A percentile compares a stretch with the other conserved stretches of the same genome.
Conservation (phyloP, 2,888 invertebrate species). For the Elysia crispata region DNA sequence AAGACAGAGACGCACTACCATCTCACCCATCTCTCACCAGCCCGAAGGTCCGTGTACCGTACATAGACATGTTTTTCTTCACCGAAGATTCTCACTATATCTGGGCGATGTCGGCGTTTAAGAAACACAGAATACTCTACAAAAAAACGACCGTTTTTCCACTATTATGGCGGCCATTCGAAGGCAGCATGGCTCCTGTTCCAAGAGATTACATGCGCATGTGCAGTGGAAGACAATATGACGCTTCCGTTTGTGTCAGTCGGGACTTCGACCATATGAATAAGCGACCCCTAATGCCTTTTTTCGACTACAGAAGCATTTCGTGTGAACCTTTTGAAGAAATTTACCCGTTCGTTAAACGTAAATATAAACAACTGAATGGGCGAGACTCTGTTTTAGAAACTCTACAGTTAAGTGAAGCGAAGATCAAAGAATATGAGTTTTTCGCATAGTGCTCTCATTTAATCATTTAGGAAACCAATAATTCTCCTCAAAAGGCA, state of each 20-base stretch:
- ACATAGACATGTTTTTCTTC: conserved; percentile 47
- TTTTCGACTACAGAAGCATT: conserved; percentile 34
- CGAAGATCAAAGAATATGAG: too few relatives aligned
- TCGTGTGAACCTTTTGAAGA: conserved; percentile 32
- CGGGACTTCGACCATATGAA: conserved; percentile 42
- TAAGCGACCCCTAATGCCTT: conserved; percentile 37
- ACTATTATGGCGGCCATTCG: conserved; percentile 30
- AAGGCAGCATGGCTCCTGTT: conserved; percentile 31
- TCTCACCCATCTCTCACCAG: too few relatives aligned
- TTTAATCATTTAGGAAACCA: too few relatives aligned
- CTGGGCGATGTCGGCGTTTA: conserved; percentile 40
- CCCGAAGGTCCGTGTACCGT: conserved; percentile 7
- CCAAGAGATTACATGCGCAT: conserved; percentile 29
- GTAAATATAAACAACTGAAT: neutral
- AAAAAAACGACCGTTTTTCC: conserved; percentile 35
- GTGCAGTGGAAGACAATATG: conserved; percentile 29
- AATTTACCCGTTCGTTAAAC: conserved; percentile 38
- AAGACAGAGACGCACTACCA: neutral
- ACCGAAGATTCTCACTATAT: conserved; percentile 40
- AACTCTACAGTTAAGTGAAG: neutral
- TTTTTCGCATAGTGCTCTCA: too few relatives aligned
- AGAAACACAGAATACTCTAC: conserved; percentile 44
- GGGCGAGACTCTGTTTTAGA: conserved; percentile 23
- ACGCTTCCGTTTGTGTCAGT: conserved; percentile 27
- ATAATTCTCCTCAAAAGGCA: too few relatives aligned